phyloP scores from a whole-genome alignment of 2,113 vertebrate genomes.

The Scortum barcoo region DNA sequence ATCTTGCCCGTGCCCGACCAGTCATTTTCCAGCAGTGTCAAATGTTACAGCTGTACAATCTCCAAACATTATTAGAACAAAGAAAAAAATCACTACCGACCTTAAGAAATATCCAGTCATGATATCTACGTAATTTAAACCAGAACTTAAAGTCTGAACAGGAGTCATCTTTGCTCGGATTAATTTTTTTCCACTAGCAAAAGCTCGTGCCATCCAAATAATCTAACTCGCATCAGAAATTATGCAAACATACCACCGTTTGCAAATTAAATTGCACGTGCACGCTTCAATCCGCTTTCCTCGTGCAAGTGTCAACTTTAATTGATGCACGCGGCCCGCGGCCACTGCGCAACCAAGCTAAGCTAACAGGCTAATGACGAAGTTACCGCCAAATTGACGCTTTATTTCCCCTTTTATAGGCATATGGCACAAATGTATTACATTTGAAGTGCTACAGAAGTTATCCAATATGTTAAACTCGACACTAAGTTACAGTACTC shows the following conservation, averaged over 20 bases:
- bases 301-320: no score
- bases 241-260: no score
- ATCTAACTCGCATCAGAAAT: background rate
- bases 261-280: background rate
- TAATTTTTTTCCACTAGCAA: background rate
- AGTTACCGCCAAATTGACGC: no score
- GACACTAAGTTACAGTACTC: no score
- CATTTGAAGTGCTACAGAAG: no score
- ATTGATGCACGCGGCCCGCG: background rate
- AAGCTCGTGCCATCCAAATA: background rate
- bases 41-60: background rate
- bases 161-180: background rate
- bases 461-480: background rate
- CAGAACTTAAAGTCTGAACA: background rate
- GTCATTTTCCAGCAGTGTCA: conserved; percentile 80
- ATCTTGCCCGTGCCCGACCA: conserved; percentile 88
- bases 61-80: no score
- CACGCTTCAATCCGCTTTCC: background rate
- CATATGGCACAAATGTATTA: fast-evolving
- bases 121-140: background rate
- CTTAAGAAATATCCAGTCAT: no score
- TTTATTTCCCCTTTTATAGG: no score
- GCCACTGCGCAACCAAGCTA: background rate
- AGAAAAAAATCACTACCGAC: no score
- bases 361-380: background rate